Evolutionary conservation across 2,888 invertebrate species (phyloP), one percentile per base, ranked within the genome.

Genomic region (Drosophila suboccidentalis): DNA sequence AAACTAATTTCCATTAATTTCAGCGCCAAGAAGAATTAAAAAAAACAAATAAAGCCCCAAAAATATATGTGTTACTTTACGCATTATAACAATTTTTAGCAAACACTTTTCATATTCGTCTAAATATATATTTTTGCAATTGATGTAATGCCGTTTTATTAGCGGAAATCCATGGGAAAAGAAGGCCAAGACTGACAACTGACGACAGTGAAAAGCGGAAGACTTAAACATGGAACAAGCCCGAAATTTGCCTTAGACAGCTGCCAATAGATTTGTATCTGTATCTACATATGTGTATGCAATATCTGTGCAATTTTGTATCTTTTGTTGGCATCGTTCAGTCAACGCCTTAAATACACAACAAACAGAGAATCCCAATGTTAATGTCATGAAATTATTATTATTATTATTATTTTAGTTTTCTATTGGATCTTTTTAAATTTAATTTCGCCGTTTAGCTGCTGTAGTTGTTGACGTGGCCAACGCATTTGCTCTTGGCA

Each of bases 361-460:
- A 9, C 29, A 17, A 13, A 50, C 49, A 50, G 19, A 43, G 55
- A 34, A 44, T 38, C 34, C 36, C 87, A 90, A 90, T 87, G 89
- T 89, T 80, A 90, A 80, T 89, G 84, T 84, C 87, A 85, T 70
- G 80, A 82, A 74, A 89, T 85, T 74, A 78, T 84, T 80, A 78
- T 84, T 74, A 78, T 84, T 80, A 78, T 84, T 71, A 58, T 55
- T 71, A 58, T 74, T 78, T 41, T 70, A 49, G 59, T 64, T 74
- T 22, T 22, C 22, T 22, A 22, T 22, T 72, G 65, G 4, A 34
- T 44, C 65, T 39, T 58, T 61, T 39, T 39, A 73, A 75, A 70
- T 75, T 70, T 17, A 66, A 75, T 75, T 75, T 60, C 47, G 29
- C 51, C 32, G 17, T 50, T 9, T 60, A 38, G 47, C 34, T 49